These are phyloP conservation scores for rabbit (Oryctolagus cuniculus) DNA, from an alignment of 2,113 vertebrate genomes.

Conservation along the genomic window mOryCun1.1 NC_091432.1:65927501-65928000, in stretches of 20 bases:
- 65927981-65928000: not conserved
- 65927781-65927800: not conserved
- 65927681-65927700: not conserved
- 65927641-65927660: not conserved
- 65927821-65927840: not conserved
- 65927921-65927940: not conserved
- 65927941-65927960: constrained; percentile 46
- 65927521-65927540: not conserved
- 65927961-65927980: constrained; percentile 40
- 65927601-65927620: not conserved
- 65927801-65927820: not conserved
- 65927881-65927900: not conserved
- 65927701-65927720: not conserved
- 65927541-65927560: not conserved
- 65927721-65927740: not conserved
- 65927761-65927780: not conserved
- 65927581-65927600: not conserved
- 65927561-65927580: not conserved
- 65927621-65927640: not conserved
- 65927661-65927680: not conserved
- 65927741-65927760: not conserved
- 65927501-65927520: not conserved
- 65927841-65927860: not conserved
- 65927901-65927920: not conserved
- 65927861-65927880: not conserved